These are phyloP conservation scores for Sinella curviseta DNA, from an alignment of 1,140 invertebrate species.

Conservation along the genomic window DNA sequence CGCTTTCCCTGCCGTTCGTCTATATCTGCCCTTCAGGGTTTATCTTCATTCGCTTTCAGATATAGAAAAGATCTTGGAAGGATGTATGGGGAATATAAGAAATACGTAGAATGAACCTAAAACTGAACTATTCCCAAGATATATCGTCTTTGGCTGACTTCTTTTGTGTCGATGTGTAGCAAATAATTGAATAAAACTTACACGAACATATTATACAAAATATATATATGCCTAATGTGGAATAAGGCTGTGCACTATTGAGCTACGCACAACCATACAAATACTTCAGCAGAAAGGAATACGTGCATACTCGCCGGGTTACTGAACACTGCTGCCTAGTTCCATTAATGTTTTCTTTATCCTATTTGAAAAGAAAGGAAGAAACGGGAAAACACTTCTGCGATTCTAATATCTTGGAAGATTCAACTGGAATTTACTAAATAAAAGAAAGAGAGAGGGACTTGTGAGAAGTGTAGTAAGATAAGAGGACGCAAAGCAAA, in stretches of 20 bases:
- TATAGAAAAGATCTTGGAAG: too few relatives aligned
- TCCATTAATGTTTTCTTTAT: not conserved
- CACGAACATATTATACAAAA: not conserved
- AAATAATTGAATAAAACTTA: constrained; percentile 14
- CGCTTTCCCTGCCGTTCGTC: not conserved
- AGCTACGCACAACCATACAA: not conserved
- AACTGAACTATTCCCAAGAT: not conserved
- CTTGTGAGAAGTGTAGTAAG: not conserved
- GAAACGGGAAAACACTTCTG: not conserved
- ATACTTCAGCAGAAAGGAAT: not conserved
- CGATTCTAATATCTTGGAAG: too few relatives aligned
- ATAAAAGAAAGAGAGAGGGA: not conserved
- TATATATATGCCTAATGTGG: not conserved
- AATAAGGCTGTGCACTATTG: too few relatives aligned
- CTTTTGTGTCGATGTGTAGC: not conserved
- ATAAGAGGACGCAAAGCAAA: too few relatives aligned
- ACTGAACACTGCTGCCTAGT: not conserved
- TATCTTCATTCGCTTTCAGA: too few relatives aligned
- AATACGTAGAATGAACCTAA: not conserved
- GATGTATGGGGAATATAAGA: too few relatives aligned
- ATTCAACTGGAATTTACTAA: too few relatives aligned
- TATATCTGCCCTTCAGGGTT: not conserved
- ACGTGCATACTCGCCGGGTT: not conserved
- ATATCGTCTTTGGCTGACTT: not conserved
- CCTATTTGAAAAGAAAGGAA: not conserved